Conservation (phyloP, 2,888 invertebrate genomes). For the Caenorhabditis japonica region DNA sequence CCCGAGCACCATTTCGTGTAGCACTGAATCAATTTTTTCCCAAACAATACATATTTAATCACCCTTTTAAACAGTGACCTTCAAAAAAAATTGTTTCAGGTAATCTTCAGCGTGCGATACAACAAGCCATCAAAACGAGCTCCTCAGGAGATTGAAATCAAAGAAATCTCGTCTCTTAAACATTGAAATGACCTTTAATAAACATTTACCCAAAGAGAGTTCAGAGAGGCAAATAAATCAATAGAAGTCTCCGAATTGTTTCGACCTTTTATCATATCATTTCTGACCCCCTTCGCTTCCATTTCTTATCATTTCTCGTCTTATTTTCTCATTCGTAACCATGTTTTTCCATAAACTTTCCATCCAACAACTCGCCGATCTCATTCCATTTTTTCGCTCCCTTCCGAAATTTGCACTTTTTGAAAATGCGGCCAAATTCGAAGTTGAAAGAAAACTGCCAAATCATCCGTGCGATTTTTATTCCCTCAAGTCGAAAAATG, state of each 20-base stretch:
- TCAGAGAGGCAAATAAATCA: too few species aligned
- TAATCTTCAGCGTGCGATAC: conserved; percentile 34
- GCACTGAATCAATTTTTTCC: too few species aligned
- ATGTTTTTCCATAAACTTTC: conserved; percentile 27
- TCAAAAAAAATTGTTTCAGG: conserved; percentile 18
- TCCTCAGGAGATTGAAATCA: not conserved
- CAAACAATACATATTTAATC: not conserved
- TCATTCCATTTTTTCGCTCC: conserved; percentile 17
- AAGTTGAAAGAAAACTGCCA: conserved; percentile 13
- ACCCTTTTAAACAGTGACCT: not conserved
- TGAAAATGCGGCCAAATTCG: conserved; percentile 23
- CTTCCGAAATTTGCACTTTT: conserved; percentile 19
- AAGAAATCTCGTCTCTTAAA: conserved; percentile 4
- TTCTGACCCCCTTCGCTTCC: not conserved
- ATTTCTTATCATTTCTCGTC: too few species aligned
- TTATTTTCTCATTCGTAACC: not conserved
- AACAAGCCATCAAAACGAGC: conserved; percentile 4
- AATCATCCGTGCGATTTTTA: conserved; percentile 31
- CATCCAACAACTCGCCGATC: conserved; percentile 4
- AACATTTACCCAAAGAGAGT: not conserved
- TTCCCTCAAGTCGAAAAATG: conserved; percentile 1
- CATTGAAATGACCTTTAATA: not conserved
- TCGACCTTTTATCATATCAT: not conserved
- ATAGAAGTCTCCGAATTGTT: not conserved
- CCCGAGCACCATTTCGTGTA: too few species aligned